Percentiles rank a stretch among this genome's conserved stretches.
Evolutionary conservation across 2,797 vertebrate species (phyloP).

Genomic region (Myotis daubentonii): DNA sequence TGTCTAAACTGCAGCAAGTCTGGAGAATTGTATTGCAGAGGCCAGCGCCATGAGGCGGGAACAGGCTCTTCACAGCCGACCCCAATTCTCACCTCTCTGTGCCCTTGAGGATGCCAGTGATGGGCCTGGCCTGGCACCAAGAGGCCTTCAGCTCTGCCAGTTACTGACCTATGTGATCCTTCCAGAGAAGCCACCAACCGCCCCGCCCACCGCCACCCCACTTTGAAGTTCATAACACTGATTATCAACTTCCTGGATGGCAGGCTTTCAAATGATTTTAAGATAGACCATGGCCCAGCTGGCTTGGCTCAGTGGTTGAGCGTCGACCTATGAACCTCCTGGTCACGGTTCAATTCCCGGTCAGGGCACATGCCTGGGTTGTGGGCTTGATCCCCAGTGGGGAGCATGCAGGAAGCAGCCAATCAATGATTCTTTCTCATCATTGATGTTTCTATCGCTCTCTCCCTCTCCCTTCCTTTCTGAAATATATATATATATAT

Average conservation of each 20-base stretch:
- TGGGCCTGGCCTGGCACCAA: too few relatives aligned
- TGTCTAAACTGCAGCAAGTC: background rate
- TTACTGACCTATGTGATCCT: background rate
- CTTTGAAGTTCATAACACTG: background rate
- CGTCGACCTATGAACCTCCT: too few relatives aligned
- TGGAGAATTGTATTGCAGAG: background rate
- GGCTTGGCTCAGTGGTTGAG: too few relatives aligned
- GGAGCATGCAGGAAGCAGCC: too few relatives aligned
- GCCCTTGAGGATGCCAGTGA: background rate
- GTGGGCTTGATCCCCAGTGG: too few relatives aligned
- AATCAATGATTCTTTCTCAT: too few relatives aligned
- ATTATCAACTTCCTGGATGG: background rate
- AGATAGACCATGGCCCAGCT: background rate
- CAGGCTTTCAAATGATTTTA: slow-evolving; percentile 2
- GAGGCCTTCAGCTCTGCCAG: background rate
- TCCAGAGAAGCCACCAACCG: background rate
- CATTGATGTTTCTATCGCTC: too few relatives aligned
- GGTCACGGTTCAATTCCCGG: too few relatives aligned
- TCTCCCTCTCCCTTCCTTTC: too few relatives aligned
- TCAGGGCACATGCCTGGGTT: too few relatives aligned
- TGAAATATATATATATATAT: too few relatives aligned
- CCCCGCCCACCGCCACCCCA: background rate
- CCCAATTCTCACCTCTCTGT: background rate
- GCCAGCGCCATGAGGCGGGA: background rate
- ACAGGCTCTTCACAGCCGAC: background rate